phyloP scores from a whole-genome alignment of 2,113 vertebrate genomes.

The Tachycineta bicolor region DNA sequence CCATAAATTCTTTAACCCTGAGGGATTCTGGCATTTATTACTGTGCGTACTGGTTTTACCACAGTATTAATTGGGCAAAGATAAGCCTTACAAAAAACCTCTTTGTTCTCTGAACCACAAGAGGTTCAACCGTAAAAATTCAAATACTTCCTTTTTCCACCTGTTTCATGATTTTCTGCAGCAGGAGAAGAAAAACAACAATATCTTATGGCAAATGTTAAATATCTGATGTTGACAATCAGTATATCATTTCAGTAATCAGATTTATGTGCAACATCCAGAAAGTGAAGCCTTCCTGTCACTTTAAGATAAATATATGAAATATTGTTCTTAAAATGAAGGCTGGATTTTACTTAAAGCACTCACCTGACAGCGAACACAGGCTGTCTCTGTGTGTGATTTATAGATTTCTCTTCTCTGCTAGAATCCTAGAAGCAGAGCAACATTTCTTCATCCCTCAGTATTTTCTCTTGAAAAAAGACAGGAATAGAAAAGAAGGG shows the following conservation, averaged over 20 bases:
- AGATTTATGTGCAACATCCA: not conserved
- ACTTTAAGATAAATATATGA: not conserved
- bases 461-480: not conserved
- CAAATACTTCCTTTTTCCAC: not conserved
- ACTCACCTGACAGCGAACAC: not conserved
- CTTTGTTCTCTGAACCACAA: not conserved
- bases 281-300: not conserved
- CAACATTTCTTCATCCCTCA: not conserved
- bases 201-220: not conserved
- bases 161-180: not conserved
- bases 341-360: not conserved
- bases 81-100: not conserved
- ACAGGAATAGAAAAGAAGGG: not conserved
- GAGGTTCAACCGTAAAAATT: not conserved
- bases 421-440: not conserved
- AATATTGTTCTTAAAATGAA: not conserved
- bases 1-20: accelerated
- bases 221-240: not conserved
- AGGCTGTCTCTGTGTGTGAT: not conserved
- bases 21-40: not conserved
- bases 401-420: not conserved
- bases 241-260: not conserved
- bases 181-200: not conserved
- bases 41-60: not conserved
- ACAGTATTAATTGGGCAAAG: not conserved